Base-by-base conservation (phyloP, 2,797 vertebrate genomes). In the Schizothorax lantsangensis region DNA sequence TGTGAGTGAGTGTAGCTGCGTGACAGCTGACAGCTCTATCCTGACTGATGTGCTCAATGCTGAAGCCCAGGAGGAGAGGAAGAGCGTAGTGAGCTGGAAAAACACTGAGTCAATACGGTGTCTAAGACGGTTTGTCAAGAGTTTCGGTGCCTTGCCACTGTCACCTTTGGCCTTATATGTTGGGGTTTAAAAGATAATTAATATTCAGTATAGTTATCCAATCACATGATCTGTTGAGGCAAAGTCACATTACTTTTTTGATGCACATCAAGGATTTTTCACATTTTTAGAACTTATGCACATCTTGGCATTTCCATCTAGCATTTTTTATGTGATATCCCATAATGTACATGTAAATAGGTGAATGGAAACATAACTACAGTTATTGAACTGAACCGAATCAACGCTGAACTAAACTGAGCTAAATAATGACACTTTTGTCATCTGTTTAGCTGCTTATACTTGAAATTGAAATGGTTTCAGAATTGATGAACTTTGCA, bases 51-150 rank as follows among this genome's bases (percentile, higher is more conserved):
- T 71, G 52, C 57, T 79, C 62, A 71, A 84, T 79, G 68, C 83
- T 88, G 85, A 88, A 89, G 33, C 81, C 80, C 26, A 40, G 83
- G 74, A 71, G 17, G 38, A 74, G 38, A 81, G n/a, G 43, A 79
- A 71, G 87, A 62, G 86, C 43, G 54, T 68, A 88, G 71, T 75
- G 82, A 47, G 86, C 87, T 74, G 72, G 84, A 88, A 90, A 88
- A 88, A 89, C 85, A 43, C 84, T 57, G 81, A 87, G 82, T 83
- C 64, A 33, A 84, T 88, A 86, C 77, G 83, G 83, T 78, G 49
- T 57, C 74, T n/a, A 12, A 38, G 49, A 2, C 4, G n/a, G 26
- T 33, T 33, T 33, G 62, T 66, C 62, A 66, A 14, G 26, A 15
- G 62, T 33, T 66, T 33, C 5, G 26, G 62, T 15, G 33, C 26